Conservation (phyloP, 2,888 invertebrate species). For the Chrysomela aeneicollis region DNA sequence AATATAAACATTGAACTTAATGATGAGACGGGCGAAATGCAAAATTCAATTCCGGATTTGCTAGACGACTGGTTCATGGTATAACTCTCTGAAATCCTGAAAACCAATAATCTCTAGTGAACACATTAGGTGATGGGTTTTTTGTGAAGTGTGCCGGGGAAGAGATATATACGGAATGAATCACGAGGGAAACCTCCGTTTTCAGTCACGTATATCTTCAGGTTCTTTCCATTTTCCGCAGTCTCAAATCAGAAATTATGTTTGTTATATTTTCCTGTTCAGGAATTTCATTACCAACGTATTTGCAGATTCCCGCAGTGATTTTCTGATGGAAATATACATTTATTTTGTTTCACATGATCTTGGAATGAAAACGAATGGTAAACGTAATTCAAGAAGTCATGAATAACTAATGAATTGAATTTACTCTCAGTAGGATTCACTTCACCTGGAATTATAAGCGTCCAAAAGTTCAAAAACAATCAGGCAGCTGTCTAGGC, state of each 20-base stretch:
- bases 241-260: not conserved
- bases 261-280: not conserved
- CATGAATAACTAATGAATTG: no score
- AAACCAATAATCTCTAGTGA: slow-evolving; percentile 39
- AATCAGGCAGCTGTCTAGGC: no score
- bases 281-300: not conserved
- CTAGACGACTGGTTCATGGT: slow-evolving; percentile 8
- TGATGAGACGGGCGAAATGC: slow-evolving; percentile 48
- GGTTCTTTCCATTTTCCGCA: not conserved
- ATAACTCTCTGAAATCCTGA: slow-evolving; percentile 28
- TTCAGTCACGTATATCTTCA: not conserved
- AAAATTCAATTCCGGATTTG: slow-evolving; percentile 51
- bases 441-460: no score
- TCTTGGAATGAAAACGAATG: no score
- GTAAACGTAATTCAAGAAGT: no score
- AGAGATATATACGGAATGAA: not conserved
- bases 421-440: no score
- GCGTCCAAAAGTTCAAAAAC: no score
- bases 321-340: no score
- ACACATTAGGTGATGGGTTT: slow-evolving; percentile 36
- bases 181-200: not conserved
- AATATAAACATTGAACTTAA: slow-evolving; percentile 55
- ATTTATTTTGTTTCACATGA: no score
- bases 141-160: slow-evolving; percentile 24
- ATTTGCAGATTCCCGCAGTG: not conserved